These are phyloP conservation scores for Poecile montanus DNA, from an alignment of 2,797 vertebrate species.

Conservation along the genomic window DNA sequence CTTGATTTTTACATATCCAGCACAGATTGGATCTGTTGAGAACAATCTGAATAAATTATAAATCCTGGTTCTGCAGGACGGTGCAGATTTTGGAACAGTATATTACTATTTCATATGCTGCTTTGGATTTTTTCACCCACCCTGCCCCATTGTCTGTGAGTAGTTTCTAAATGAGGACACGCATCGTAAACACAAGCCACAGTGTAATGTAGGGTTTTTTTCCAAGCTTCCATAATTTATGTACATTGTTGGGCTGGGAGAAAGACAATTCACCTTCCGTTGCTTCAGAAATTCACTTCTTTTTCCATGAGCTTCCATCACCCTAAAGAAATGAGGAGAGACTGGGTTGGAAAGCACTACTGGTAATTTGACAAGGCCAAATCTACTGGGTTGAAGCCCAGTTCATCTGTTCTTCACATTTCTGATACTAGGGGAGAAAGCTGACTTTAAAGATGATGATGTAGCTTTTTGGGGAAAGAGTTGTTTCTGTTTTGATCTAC, in stretches of 20 bases:
- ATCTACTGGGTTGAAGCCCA: background rate
- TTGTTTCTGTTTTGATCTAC: conserved; percentile 60
- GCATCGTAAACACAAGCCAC: conserved; percentile 52
- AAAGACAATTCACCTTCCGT: conserved; percentile 10
- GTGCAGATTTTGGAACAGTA: conserved; percentile 73
- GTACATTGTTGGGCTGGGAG: background rate
- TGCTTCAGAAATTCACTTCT: conserved; percentile 15
- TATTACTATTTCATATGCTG: conserved; percentile 75
- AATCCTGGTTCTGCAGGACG: conserved; percentile 74
- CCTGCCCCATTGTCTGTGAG: background rate
- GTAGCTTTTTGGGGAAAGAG: conserved; percentile 19
- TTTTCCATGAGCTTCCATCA: conserved; percentile 56
- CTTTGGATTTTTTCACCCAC: conserved; percentile 53
- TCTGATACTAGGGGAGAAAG: conserved; percentile 9
- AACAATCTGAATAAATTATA: conserved; percentile 62
- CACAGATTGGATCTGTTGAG: conserved; percentile 68
- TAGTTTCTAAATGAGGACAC: conserved; percentile 66
- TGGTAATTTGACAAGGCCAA: conserved; percentile 32
- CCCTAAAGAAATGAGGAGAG: conserved; percentile 32
- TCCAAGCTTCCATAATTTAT: conserved; percentile 24
- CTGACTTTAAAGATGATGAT: conserved; percentile 39
- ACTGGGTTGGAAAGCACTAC: conserved; percentile 12
- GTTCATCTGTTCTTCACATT: conserved; percentile 30
- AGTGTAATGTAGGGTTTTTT: conserved; percentile 7
- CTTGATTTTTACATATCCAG: conserved; percentile 75